phyloP scores from a whole-genome alignment of 2,113 vertebrate species.

The Scalopus aquaticus region DNA sequence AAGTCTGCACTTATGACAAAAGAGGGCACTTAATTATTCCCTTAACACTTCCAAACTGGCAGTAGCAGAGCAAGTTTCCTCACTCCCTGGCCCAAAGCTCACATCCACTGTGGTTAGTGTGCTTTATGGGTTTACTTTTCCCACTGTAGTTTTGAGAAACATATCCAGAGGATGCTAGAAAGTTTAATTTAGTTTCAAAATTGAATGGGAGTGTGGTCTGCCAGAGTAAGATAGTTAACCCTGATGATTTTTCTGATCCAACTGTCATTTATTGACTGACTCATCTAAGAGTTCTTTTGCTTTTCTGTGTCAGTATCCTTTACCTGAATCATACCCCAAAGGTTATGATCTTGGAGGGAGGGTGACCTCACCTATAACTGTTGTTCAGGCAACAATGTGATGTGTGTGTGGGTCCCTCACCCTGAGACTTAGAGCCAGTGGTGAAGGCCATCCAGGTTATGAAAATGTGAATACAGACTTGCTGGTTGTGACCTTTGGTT shows the following conservation, averaged over 20 bases:
- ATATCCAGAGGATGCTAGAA: background rate
- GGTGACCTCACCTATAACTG: background rate
- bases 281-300: background rate
- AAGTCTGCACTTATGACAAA: slow-evolving; percentile 38
- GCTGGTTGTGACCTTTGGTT: background rate
- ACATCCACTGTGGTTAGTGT: background rate
- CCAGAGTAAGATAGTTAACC: background rate
- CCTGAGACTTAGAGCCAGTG: background rate
- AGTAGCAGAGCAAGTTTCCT: background rate
- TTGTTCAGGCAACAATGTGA: background rate
- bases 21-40: background rate
- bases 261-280: background rate
- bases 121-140: background rate
- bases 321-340: background rate
- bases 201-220: background rate
- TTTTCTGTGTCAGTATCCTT: background rate
- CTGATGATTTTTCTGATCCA: background rate
- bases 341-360: background rate
- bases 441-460: background rate
- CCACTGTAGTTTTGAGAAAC: background rate
- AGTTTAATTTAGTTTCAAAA: background rate
- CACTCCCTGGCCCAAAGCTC: background rate
- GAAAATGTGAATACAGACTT: background rate
- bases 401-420: background rate
- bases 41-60: background rate